Evolutionary conservation across 2,113 vertebrate species (phyloP).

Genomic region (Grus americana): DNA sequence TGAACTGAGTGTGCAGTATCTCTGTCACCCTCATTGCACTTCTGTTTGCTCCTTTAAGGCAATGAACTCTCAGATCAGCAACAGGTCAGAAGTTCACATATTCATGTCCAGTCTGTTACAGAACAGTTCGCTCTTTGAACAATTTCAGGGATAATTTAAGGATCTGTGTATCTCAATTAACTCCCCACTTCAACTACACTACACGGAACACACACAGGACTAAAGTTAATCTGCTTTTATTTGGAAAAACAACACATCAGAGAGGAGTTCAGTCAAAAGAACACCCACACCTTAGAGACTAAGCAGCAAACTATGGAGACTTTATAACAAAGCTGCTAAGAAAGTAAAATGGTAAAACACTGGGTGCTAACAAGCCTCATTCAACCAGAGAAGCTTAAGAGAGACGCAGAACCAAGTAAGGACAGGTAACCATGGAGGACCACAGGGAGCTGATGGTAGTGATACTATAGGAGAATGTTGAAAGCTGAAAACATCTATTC

Average conservation of each 20-base stretch:
- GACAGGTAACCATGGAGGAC: neutral
- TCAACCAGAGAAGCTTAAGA: neutral
- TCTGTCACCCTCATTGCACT: neutral
- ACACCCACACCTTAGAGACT: slow-evolving; percentile 15
- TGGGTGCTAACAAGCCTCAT: neutral
- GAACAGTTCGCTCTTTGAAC: slow-evolving; percentile 3
- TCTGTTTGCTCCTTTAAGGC: slow-evolving; percentile 23
- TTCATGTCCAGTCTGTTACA: neutral
- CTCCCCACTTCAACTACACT: slow-evolving; percentile 2
- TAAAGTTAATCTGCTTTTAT: slow-evolving; percentile 11
- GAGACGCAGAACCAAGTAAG: neutral
- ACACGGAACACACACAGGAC: neutral
- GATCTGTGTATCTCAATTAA: slow-evolving; percentile 43
- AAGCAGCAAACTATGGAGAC: neutral
- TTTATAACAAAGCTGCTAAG: neutral
- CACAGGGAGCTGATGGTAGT: neutral
- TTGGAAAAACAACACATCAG: neutral
- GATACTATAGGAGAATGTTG: accelerated
- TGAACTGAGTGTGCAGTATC: neutral
- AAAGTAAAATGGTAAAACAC: neutral
- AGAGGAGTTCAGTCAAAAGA: neutral
- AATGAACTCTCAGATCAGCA: neutral
- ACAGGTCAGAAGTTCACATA: slow-evolving; percentile 26
- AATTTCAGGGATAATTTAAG: slow-evolving; percentile 48
- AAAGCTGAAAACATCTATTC: neutral